phyloP scores from a whole-genome alignment of 2,113 vertebrate genomes.

The Atractosteus spatula region DNA sequence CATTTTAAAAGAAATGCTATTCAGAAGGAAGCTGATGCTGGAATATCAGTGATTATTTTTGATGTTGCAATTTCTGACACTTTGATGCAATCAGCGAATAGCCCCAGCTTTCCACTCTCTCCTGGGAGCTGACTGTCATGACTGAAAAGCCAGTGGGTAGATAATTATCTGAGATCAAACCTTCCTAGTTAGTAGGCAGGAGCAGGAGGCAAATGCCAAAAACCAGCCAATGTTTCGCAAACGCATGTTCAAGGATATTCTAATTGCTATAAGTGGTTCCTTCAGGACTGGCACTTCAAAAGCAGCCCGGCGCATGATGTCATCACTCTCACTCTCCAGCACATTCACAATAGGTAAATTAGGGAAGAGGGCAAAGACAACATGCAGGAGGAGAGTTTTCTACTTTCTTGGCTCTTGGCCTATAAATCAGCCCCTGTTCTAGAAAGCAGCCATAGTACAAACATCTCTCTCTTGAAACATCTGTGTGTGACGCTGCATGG shows the following conservation, averaged over 20 bases:
- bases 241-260: slow-evolving; percentile 98
- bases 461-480: no score
- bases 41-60: slow-evolving; percentile 83
- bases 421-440: slow-evolving; percentile 6
- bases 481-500: no score
- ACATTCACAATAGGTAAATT: slow-evolving; percentile 65
- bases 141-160: slow-evolving; percentile 77
- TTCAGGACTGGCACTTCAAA: slow-evolving; percentile 89
- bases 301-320: slow-evolving; percentile 80
- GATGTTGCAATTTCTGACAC: slow-evolving; percentile 83
- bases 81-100: slow-evolving; percentile 74
- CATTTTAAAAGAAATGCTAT: slow-evolving; percentile 71
- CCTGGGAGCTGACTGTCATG: slow-evolving; percentile 79
- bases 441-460: no score
- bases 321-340: slow-evolving; percentile 69
- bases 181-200: slow-evolving; percentile 81
- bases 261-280: slow-evolving; percentile 98
- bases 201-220: slow-evolving; percentile 77
- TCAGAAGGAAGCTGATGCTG: slow-evolving; percentile 65
- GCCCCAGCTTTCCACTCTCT: slow-evolving; percentile 67
- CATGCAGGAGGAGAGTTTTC: slow-evolving; percentile 52
- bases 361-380: slow-evolving; percentile 57
- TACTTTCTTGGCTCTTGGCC: slow-evolving; percentile 27
- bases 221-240: slow-evolving; percentile 90
- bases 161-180: slow-evolving; percentile 95